phyloP scores from a whole-genome alignment of 2,113 vertebrate species.

The Cynoglossus semilaevis region DNA sequence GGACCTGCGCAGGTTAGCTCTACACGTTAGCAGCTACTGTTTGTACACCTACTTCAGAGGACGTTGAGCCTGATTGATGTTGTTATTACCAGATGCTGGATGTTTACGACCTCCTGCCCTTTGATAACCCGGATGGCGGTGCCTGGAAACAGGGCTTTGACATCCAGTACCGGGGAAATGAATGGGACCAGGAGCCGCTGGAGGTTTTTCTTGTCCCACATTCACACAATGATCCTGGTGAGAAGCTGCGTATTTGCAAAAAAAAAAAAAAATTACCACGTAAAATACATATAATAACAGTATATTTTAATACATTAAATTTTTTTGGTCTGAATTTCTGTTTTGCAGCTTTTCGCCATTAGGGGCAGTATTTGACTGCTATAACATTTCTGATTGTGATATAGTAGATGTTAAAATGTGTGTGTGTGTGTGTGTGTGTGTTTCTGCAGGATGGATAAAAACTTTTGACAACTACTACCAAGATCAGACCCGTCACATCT shows the following conservation, averaged over 20 bases:
- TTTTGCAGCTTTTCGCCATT: too few relatives aligned
- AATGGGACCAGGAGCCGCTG: conserved; percentile 85
- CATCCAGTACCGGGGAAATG: conserved; percentile 81
- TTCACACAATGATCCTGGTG: conserved; percentile 95
- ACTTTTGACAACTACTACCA: conserved; percentile 91
- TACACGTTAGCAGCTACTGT: conserved; percentile 2
- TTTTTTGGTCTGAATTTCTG: too few relatives aligned
- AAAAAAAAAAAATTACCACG: too few relatives aligned
- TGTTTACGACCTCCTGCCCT: conserved; percentile 85
- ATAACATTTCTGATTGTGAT: too few relatives aligned
- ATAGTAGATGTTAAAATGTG: background rate
- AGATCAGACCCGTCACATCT: conserved; percentile 90
- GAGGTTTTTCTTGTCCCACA: conserved; percentile 91
- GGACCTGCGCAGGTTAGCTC: conserved; percentile 82
- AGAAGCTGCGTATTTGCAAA: conserved; percentile 11
- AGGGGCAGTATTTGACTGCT: too few relatives aligned
- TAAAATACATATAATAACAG: too few relatives aligned
- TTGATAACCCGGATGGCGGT: conserved; percentile 91
- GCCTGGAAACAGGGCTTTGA: conserved; percentile 96
- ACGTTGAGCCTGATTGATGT: background rate
- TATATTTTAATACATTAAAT: too few relatives aligned
- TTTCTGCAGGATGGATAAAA: conserved; percentile 88
- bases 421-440: conserved; percentile 9
- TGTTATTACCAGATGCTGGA: conserved; percentile 83
- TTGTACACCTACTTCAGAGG: background rate